Percentiles rank a stretch among this genome's conserved stretches.
These are phyloP conservation scores for Arge pagana DNA, from an alignment of 2,888 invertebrate genomes.

Conservation along the genomic window DNA sequence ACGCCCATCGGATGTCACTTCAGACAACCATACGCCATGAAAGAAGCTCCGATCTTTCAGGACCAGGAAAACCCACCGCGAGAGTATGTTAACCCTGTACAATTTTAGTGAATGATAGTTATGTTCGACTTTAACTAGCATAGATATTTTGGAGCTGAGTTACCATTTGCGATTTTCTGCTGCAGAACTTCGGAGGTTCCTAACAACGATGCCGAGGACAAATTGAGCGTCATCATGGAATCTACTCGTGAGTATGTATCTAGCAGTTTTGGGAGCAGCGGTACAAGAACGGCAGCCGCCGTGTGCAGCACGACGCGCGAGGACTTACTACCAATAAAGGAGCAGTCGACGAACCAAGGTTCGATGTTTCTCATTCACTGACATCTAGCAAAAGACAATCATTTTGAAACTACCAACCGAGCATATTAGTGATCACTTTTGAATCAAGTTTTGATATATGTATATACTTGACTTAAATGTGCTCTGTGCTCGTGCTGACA, in stretches of 20 bases:
- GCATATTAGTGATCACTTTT: not conserved
- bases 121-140: not conserved
- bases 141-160: slow-evolving; percentile 56
- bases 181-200: slow-evolving; percentile 33
- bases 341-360: slow-evolving; percentile 40
- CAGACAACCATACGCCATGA: slow-evolving; percentile 40
- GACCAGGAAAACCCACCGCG: slow-evolving; percentile 26
- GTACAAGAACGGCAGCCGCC: slow-evolving; percentile 41
- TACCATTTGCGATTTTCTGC: not conserved
- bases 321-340: slow-evolving; percentile 47
- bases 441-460: not conserved
- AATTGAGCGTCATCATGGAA: slow-evolving; percentile 68
- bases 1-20: slow-evolving; percentile 54
- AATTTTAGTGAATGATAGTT: not conserved
- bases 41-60: slow-evolving; percentile 38
- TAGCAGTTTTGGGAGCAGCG: slow-evolving; percentile 49
- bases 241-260: slow-evolving; percentile 68
- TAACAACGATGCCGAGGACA: slow-evolving; percentile 41
- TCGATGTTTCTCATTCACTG: not conserved
- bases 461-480: not conserved
- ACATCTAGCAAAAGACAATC: not conserved
- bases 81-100: slow-evolving; percentile 31
- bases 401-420: not conserved
- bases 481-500: too few relatives aligned
- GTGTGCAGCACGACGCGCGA: slow-evolving; percentile 48